Conservation (phyloP, 2,888 invertebrate species). For the Stictocephala bisonia region DNA sequence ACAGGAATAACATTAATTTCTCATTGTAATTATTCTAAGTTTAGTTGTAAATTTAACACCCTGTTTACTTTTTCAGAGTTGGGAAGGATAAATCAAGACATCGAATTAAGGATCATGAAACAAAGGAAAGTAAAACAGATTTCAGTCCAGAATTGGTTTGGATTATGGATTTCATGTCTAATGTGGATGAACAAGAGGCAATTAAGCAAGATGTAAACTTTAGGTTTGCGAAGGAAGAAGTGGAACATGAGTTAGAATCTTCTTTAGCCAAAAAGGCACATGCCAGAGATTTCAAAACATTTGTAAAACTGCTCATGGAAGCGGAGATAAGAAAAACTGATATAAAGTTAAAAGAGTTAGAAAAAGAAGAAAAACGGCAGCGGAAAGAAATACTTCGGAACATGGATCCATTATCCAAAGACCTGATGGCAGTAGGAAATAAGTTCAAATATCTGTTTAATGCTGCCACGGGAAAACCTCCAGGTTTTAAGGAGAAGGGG, state of each 20-base stretch:
- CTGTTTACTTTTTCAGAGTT: no score
- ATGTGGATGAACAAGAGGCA: conserved; percentile 5
- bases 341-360: background rate
- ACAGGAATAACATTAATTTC: no score
- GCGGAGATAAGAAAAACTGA: conserved; percentile 8
- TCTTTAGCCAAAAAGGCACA: conserved; percentile 16
- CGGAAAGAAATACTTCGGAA: conserved; percentile 7
- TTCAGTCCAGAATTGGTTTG: conserved; percentile 15
- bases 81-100: no score
- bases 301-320: background rate
- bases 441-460: conserved; percentile 13
- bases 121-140: background rate
- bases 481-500: conserved; percentile 3
- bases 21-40: no score
- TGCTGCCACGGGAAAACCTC: conserved; percentile 7
- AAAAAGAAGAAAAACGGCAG: background rate
- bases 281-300: conserved; percentile 3
- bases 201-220: background rate
- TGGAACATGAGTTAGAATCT: conserved; percentile 15
- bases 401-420: conserved; percentile 13
- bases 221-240: conserved; percentile 7
- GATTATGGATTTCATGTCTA: conserved; percentile 11
- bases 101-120: background rate
- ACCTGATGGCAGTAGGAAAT: conserved; percentile 18
- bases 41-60: no score